phyloP scores from a whole-genome alignment of 2,113 vertebrate species.

The sheep (Ovis aries) region DNA sequence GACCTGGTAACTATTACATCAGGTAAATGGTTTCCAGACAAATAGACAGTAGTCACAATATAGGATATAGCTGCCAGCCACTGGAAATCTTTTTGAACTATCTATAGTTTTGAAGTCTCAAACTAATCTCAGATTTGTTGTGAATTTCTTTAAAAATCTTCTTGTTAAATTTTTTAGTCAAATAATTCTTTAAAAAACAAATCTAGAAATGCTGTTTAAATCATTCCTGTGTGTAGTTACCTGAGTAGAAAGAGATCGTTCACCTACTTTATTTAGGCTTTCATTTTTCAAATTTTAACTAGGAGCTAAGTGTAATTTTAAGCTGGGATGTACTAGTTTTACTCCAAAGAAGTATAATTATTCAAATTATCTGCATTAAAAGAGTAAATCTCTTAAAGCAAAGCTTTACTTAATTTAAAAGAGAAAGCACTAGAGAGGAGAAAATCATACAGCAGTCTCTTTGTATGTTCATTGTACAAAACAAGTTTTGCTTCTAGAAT shows the following conservation, averaged over 20 bases:
- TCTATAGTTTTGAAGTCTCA: not conserved
- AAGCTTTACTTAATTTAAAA: conserved; percentile 77
- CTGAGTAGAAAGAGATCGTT: conserved; percentile 44
- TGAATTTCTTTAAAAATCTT: not conserved
- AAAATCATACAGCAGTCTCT: conserved; percentile 73
- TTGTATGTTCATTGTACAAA: conserved; percentile 76
- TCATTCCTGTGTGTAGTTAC: not conserved
- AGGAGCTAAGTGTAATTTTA: conserved; percentile 81
- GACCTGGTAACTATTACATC: not conserved
- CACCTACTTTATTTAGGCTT: conserved; percentile 78
- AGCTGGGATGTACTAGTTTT: conserved; percentile 79
- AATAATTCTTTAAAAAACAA: not conserved
- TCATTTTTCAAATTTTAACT: conserved; percentile 79
- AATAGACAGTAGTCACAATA: not conserved
- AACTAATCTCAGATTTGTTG: not conserved
- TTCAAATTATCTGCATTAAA: conserved; percentile 83
- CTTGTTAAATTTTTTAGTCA: not conserved
- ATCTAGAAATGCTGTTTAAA: not conserved
- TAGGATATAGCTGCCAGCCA: rapidly evolving
- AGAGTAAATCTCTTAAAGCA: conserved; percentile 79
- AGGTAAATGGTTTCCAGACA: not conserved
- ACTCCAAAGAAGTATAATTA: conserved; percentile 83
- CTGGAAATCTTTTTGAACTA: not conserved
- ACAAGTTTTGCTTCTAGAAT: conserved; percentile 74
- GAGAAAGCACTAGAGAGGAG: not conserved